Base-by-base conservation (phyloP, 2,797 vertebrate species). In the Coregonus suidteri region DNA sequence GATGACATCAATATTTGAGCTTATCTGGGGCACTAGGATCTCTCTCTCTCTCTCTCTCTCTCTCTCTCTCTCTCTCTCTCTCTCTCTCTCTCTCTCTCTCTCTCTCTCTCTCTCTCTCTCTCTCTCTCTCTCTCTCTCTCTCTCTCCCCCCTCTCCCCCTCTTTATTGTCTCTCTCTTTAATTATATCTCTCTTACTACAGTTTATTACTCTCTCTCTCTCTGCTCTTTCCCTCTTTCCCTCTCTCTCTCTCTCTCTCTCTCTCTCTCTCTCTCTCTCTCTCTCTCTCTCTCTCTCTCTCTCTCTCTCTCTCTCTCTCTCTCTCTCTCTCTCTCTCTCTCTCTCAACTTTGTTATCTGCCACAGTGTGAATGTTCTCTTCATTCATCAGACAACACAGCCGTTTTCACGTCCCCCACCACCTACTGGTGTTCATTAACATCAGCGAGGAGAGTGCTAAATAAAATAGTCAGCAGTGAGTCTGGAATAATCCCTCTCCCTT, bases 341-440 rank as follows among this genome's bases (percentile, higher is more conserved):
- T 15, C 15, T 25, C n/a, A 52, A 20, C 56, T 14, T 35, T 67
- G 62, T 68, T 76, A 37, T 72, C 71, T 66, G 6, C 20, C 62
- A 51, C 71, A 52, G 31, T 34, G 70, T 73, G 72, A 67, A 37
- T 31, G n/a, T 9, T 75, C 56, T 67, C 72, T 11, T 77, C 69
- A 51, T 59, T 9, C 20, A 54, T 79, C 52, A 78, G 67, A 16
- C 11, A 5, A 16, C 13, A 20, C 16, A 4, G 51, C 14, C 51
- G 31, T 54, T 6, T 53, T 72, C 41, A 47, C 41, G 9, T 47
- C 41, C 47, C 53, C 16, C 66, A 66, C 62, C 52, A 56, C 81
- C 78, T 1, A 1, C 70, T 56, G 71, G 25, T 53, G 56, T 68
- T 71, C 73, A 76, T 78, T 81, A 81, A 78, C 64, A 70, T 78